phyloP scores from a whole-genome alignment of 2,113 vertebrate genomes.

The Rhagologus leucostigma region DNA sequence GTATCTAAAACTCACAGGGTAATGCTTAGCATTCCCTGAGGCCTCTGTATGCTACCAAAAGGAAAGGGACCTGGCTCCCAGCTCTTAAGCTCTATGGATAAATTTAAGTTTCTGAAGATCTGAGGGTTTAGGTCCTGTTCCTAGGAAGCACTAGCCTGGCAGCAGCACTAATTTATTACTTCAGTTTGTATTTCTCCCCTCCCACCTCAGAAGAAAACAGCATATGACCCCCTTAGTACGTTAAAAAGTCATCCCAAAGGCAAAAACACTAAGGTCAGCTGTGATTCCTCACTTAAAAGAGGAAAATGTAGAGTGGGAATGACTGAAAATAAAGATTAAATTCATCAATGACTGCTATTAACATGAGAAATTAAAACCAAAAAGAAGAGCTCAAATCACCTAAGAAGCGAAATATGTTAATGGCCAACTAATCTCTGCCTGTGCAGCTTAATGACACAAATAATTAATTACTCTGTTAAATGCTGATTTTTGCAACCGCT shows the following conservation, averaged over 20 bases:
- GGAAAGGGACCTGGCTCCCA: background rate
- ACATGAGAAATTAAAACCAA: background rate
- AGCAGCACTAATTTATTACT: background rate
- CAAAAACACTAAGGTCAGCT: background rate
- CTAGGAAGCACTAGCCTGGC: background rate
- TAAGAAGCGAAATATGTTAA: slow-evolving; percentile 46
- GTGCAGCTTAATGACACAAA: background rate
- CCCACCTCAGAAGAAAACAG: background rate
- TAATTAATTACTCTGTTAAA: slow-evolving; percentile 22
- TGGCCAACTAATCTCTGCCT: background rate
- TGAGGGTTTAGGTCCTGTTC: background rate
- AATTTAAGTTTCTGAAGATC: background rate
- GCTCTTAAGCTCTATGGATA: background rate
- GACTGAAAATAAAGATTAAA: background rate
- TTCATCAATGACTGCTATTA: background rate
- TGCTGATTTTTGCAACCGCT: background rate
- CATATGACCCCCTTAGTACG: background rate
- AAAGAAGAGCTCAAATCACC: background rate
- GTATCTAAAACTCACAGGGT: background rate
- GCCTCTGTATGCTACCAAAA: background rate
- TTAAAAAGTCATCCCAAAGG: background rate
- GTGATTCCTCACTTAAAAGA: background rate
- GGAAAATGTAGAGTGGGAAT: background rate
- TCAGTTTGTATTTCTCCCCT: background rate
- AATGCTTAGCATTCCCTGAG: background rate